These are phyloP conservation scores for Drosophila willistoni DNA, from an alignment of 1,140 invertebrate species.

Conservation along the genomic window DNA sequence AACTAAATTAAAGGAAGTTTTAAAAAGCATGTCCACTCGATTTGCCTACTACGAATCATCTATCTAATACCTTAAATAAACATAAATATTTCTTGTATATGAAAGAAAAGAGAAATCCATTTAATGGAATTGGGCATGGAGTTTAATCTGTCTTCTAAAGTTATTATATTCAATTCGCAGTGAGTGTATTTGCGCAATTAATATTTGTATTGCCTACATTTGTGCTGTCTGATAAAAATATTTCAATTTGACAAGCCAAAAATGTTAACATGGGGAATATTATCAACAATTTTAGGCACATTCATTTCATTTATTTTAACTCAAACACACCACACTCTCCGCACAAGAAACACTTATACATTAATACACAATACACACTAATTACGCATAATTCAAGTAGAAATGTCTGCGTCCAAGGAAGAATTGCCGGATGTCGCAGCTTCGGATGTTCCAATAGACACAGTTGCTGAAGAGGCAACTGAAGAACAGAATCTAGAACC, in stretches of 20 bases:
- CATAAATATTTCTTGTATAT: not conserved
- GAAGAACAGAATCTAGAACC: no score
- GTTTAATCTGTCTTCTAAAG: no score
- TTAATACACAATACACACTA: not conserved
- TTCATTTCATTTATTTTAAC: not conserved
- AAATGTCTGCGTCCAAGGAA: not conserved
- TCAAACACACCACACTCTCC: not conserved
- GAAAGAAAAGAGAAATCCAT: no score
- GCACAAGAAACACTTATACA: not conserved
- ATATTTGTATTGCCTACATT: not conserved
- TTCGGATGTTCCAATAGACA: no score
- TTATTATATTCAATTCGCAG: no score
- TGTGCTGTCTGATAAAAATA: not conserved
- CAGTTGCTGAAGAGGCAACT: no score
- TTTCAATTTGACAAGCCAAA: not conserved
- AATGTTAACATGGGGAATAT: not conserved
- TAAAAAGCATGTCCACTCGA: conserved; percentile 26
- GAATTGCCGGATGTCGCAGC: not conserved
- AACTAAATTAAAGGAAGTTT: conserved; percentile 30
- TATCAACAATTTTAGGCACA: not conserved
- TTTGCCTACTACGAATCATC: conserved; percentile 2
- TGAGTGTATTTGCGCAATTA: no score
- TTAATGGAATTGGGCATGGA: no score
- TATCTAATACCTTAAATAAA: not conserved
- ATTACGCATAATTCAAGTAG: not conserved